phyloP scores from a whole-genome alignment of 2,113 vertebrate species.

The Cervus canadensis region DNA sequence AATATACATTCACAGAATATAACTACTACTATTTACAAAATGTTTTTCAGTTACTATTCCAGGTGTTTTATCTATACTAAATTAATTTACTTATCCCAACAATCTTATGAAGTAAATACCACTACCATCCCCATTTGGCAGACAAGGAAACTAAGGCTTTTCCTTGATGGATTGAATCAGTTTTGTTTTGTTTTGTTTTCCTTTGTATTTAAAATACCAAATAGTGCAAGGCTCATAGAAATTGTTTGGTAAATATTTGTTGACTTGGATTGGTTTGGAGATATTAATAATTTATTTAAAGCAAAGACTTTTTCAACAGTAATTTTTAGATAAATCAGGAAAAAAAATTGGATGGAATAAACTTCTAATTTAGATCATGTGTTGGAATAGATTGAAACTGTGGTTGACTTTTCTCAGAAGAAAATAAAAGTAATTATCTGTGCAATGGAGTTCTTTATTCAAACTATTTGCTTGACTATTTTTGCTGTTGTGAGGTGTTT shows the following conservation, averaged over 20 bases:
- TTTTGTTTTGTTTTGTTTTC: slow-evolving; percentile 15
- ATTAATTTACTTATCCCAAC: neutral
- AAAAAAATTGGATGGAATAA: neutral
- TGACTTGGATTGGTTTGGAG: neutral
- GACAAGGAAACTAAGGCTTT: neutral
- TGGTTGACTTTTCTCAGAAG: neutral
- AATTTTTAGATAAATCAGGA: neutral
- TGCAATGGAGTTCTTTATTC: neutral
- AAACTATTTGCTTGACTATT: neutral
- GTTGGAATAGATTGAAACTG: neutral
- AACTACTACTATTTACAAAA: neutral
- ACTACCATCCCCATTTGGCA: neutral
- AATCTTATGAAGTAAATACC: neutral
- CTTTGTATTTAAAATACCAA: neutral
- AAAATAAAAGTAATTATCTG: neutral
- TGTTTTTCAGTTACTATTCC: neutral
- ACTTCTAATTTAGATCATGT: neutral
- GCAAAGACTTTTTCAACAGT: neutral
- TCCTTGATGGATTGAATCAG: neutral
- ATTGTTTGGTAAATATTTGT: neutral
- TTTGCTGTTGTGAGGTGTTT: neutral
- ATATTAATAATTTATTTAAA: neutral
- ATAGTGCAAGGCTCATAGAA: neutral
- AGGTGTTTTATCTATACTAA: neutral
- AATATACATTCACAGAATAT: neutral